Evolutionary conservation across 2,797 vertebrate species (phyloP), one percentile per base, ranked within the genome.

Genomic region (Danio aesculapii): DNA sequence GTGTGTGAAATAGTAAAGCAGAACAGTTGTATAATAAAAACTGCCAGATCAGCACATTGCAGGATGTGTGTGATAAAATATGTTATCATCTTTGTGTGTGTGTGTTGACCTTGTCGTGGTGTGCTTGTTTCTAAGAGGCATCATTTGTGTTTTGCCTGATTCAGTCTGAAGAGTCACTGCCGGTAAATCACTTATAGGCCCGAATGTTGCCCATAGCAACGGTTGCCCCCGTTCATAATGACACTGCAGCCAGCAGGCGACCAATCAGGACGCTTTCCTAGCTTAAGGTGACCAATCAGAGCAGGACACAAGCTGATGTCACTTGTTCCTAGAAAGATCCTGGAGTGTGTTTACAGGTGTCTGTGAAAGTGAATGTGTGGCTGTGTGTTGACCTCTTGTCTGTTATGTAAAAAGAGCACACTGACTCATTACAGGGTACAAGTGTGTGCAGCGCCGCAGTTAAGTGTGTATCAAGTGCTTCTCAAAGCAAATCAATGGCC

Each of bases 251-350:
- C 68, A 47, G 13, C 39, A 21, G n/a, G 11, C 68, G 9, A 61
- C 69, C 73, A 81, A 62, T 84, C 12, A 67, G 17, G 62, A 47
- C 6, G 19, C 14, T 47, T 19, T 68, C 21, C n/a, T 43, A n/a
- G 30, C 30, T 30, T 3, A 30, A 30, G 30, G 47, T 75, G 72
- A 73, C 76, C 76, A 77, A 44, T 86, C 52, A 78, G 46, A 75
- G 10, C 47, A 57, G 53, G 52, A 75, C 43, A 47, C 39, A 59
- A 75, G 46, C 52, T 71, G 78, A 67, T 74, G 75, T 52, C 57
- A 79, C 66, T 52, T 75, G 46, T 84, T 77, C 81, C 61, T 74
- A 21, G 81, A 85, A 85, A 68, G 46, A 81, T 10, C 1, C 46
- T 70, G 63, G 19, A 57, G 52, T 14, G 4, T 47, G 55, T 75